phyloP scores from a whole-genome alignment of 2,797 vertebrate genomes.

The Alosa sapidissima region DNA sequence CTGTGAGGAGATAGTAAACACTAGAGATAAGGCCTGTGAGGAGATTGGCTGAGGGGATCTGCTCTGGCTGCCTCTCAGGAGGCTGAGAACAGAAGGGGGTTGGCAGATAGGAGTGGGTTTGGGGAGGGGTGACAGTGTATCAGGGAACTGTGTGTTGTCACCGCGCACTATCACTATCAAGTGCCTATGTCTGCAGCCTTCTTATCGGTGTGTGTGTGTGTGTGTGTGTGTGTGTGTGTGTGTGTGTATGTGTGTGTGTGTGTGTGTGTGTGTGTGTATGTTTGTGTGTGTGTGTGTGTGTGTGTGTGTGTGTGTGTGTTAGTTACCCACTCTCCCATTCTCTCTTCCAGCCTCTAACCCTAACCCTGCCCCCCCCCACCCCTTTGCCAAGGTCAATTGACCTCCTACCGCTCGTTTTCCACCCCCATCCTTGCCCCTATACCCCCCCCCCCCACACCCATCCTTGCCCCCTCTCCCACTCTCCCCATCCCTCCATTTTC shows the following conservation, averaged over 20 bases:
- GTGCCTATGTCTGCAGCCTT: background rate
- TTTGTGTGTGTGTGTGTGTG: constrained; percentile 12
- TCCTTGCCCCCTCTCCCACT: background rate
- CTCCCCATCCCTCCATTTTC: background rate
- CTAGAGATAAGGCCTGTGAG: background rate
- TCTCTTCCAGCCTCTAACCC: background rate
- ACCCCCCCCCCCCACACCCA: constrained; percentile 28
- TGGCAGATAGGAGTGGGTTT: background rate
- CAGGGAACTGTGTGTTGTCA: background rate
- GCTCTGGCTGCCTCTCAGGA: background rate
- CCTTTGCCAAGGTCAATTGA: constrained; percentile 14
- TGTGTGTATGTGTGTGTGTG: background rate
- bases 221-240: constrained; percentile 14
- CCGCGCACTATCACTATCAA: background rate
- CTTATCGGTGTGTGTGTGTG: background rate
- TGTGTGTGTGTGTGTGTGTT: background rate
- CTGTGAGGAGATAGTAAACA: background rate
- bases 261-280: constrained; percentile 13
- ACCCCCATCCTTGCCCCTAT: background rate
- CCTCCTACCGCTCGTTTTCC: background rate
- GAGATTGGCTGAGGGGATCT: background rate
- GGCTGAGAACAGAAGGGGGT: background rate
- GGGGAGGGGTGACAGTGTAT: background rate
- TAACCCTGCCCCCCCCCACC: constrained; percentile 37
- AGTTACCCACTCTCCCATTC: background rate